phyloP scores from a whole-genome alignment of 2,113 vertebrate species.

The Tauraco erythrolophus region DNA sequence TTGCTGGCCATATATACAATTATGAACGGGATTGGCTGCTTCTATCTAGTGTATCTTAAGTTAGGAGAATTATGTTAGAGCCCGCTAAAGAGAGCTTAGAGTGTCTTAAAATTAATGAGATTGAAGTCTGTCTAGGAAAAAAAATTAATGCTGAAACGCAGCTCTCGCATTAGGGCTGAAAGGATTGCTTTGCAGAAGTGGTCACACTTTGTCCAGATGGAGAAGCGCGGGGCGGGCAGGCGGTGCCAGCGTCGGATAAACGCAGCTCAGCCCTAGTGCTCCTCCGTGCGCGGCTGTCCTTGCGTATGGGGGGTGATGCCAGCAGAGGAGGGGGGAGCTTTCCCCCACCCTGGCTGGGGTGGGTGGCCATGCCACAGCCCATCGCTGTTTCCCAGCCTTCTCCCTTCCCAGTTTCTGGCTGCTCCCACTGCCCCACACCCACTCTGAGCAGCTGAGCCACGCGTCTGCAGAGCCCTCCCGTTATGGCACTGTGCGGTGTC shows the following conservation, averaged over 20 bases:
- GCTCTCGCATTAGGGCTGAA: neutral
- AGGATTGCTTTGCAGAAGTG: neutral
- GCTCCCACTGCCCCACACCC: neutral
- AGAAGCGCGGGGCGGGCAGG: rapidly evolving
- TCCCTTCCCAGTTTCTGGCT: neutral
- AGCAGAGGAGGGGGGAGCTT: neutral
- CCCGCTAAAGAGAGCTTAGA: constrained; percentile 36
- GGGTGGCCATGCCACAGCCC: neutral
- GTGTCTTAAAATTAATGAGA: constrained; percentile 61
- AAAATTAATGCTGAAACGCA: neutral
- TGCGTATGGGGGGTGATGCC: rapidly evolving
- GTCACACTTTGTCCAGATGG: neutral
- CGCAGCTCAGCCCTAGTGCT: rapidly evolving
- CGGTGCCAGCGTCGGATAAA: neutral
- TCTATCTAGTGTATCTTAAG: neutral
- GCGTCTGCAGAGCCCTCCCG: rapidly evolving
- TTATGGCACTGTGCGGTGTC: rapidly evolving
- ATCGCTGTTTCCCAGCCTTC: rapidly evolving
- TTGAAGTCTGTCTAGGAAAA: constrained; percentile 27
- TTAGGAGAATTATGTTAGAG: constrained; percentile 27
- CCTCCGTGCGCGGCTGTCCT: rapidly evolving
- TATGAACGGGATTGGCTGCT: neutral
- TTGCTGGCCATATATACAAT: constrained; percentile 32
- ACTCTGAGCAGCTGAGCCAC: rapidly evolving
- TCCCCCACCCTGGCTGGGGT: neutral